Conservation (phyloP, 2,113 vertebrate genomes). For the Dolichallabes microphthalmus region DNA sequence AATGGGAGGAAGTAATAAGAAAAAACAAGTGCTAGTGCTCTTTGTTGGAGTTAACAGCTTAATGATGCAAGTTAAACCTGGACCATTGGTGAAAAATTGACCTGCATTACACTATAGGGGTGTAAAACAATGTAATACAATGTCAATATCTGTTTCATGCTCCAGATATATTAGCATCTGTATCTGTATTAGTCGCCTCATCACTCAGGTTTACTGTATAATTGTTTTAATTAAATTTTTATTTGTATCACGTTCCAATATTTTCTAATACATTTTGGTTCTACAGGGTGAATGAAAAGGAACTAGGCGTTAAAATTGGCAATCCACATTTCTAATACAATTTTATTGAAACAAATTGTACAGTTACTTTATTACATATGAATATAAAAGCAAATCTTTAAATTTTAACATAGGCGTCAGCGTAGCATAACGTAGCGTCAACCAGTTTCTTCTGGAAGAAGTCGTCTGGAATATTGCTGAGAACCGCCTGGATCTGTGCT, state of each 20-base stretch:
- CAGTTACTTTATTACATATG: too few relatives aligned
- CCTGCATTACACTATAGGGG: background rate
- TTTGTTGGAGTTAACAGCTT: slow-evolving; percentile 28
- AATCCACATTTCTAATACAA: too few relatives aligned
- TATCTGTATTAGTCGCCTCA: background rate
- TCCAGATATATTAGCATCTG: background rate
- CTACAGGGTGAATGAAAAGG: too few relatives aligned
- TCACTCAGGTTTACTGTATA: background rate
- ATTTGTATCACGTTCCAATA: background rate
- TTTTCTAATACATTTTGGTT: background rate
- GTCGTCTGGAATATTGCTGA: too few relatives aligned
- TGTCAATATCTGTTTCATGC: background rate
- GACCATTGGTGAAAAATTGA: background rate
- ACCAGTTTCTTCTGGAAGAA: too few relatives aligned
- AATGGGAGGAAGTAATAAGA: slow-evolving; percentile 2
- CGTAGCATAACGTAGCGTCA: too few relatives aligned
- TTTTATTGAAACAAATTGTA: too few relatives aligned
- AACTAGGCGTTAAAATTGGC: too few relatives aligned
- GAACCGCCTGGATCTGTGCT: too few relatives aligned
- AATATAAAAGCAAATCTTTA: too few relatives aligned
- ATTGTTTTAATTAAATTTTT: background rate
- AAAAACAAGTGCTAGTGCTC: slow-evolving; percentile 6
- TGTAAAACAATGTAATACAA: background rate
- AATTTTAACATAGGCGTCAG: too few relatives aligned
- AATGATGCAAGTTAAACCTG: slow-evolving; percentile 19